Conservation (phyloP, 2,888 invertebrate species). For the Microplitis manilae region DNA sequence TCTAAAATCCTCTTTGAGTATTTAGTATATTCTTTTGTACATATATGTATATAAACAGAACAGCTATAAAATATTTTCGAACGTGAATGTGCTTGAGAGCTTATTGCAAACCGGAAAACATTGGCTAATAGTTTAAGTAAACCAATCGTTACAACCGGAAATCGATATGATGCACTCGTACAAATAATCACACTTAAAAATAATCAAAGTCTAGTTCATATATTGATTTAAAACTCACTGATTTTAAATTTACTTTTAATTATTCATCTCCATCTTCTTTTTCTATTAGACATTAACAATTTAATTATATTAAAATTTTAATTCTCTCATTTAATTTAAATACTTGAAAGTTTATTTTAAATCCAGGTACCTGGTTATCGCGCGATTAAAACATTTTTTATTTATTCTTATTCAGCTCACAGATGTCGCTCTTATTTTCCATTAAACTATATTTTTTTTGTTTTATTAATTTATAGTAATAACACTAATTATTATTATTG, state of each 20-base stretch:
- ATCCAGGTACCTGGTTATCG: constrained; percentile 51
- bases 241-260: not conserved
- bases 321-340: not conserved
- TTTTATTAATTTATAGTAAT: too few relatives aligned
- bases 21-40: not conserved
- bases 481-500: constrained; percentile 1
- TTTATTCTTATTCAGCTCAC: not conserved
- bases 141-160: constrained; percentile 16
- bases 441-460: too few relatives aligned
- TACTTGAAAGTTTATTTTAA: not conserved
- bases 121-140: constrained; percentile 23
- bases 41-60: not conserved
- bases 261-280: not conserved
- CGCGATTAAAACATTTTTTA: constrained; percentile 35
- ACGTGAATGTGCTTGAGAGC: not conserved
- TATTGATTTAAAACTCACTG: not conserved
- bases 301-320: not conserved
- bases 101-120: constrained; percentile 13
- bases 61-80: not conserved
- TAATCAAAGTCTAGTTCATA: not conserved
- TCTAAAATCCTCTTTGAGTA: too few relatives aligned
- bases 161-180: constrained; percentile 13
- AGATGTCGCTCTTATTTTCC: too few relatives aligned
- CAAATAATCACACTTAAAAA: constrained; percentile 1
- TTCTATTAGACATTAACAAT: not conserved